Percentiles rank a stretch among this genome's conserved stretches.
phyloP scores from a whole-genome alignment of 2,797 vertebrate species.

The Hippocampus kuda region DNA sequence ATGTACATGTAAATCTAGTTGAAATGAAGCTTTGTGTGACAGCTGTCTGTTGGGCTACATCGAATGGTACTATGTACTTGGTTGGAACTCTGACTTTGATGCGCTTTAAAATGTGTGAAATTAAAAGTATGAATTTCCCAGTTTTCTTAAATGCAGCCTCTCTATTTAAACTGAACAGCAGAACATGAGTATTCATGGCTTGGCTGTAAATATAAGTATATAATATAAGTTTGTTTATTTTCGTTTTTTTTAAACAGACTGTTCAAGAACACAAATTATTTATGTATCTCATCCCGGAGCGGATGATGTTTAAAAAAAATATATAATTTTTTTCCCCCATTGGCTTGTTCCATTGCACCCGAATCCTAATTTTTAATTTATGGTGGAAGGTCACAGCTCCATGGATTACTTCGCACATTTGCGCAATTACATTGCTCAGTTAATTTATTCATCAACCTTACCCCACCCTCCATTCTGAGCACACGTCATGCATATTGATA shows the following conservation, averaged over 20 bases:
- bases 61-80: too few species aligned
- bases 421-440: too few species aligned
- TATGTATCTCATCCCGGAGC: neutral
- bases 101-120: neutral
- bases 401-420: too few species aligned
- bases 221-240: neutral
- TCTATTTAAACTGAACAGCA: neutral
- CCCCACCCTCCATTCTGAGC: too few species aligned
- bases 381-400: neutral
- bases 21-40: too few species aligned
- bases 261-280: neutral
- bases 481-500: too few species aligned
- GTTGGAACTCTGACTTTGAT: neutral
- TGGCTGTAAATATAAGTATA: slow-evolving; percentile 3
- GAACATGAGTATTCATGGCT: neutral
- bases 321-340: too few species aligned
- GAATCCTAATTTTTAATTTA: neutral
- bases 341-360: too few species aligned
- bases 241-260: neutral
- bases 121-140: neutral
- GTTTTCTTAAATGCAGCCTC: neutral
- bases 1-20: neutral
- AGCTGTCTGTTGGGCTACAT: too few species aligned
- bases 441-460: too few species aligned
- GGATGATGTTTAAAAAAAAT: neutral